A percentile compares a stretch with the other conserved stretches of the same genome.
Evolutionary conservation across 2,797 vertebrate species (phyloP).

Genomic region (Gouania willdenowi): DNA sequence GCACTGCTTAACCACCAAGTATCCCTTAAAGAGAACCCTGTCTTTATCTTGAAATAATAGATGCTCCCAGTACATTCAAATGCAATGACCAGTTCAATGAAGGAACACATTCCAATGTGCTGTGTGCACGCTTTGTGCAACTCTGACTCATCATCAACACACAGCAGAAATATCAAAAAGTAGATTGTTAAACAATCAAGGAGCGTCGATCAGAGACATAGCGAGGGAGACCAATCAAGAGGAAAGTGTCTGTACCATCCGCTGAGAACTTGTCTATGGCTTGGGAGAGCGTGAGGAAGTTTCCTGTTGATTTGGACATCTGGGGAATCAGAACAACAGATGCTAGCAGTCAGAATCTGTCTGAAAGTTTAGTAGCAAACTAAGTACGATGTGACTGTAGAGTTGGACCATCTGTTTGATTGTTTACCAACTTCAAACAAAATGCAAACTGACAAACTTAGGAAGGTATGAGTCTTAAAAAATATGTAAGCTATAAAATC

Average conservation of each 20-base stretch:
- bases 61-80: constrained; percentile 12
- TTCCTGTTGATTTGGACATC: constrained; percentile 99
- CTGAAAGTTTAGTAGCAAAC: constrained; percentile 7
- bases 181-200: background rate
- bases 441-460: too few relatives aligned
- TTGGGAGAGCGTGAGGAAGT: constrained; percentile 90
- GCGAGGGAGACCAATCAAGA: constrained; percentile 4
- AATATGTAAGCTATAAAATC: too few relatives aligned
- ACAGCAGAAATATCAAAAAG: background rate
- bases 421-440: too few relatives aligned
- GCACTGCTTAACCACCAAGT: too few relatives aligned
- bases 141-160: constrained; percentile 2
- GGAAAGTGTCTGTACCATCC: constrained; percentile 78
- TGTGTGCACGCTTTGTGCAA: background rate
- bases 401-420: background rate
- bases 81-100: constrained; percentile 4
- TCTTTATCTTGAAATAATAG: constrained; percentile 1
- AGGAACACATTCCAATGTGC: background rate
- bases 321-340: constrained; percentile 58
- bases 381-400: background rate
- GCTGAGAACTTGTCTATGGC: constrained; percentile 94
- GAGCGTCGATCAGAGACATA: background rate
- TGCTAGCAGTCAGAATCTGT: constrained; percentile 20
- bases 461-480: too few relatives aligned
- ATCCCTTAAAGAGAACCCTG: too few relatives aligned